Evolutionary conservation across 2,888 invertebrate genomes (phyloP), one percentile per base, ranked within the genome.

Genomic region (Drosophila mulleri): DNA sequence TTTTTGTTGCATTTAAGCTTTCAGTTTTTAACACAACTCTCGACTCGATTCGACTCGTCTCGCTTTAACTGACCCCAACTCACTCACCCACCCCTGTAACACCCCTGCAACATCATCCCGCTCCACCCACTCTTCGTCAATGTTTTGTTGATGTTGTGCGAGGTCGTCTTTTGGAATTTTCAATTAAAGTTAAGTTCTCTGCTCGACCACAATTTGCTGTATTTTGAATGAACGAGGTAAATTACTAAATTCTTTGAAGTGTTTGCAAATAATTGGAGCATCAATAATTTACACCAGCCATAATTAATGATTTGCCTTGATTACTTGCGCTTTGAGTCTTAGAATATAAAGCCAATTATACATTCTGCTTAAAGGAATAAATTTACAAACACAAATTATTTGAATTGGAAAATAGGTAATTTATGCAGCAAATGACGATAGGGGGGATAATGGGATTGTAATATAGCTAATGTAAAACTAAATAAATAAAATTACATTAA

Each of bases 1-100:
- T 59, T 89, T 81, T 78, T 81, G 67, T 54, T 75, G 72, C 80
- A 82, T 86, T 89, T 74, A 82, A 88, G 73, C 71, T 79, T 82
- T 82, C 47, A 64, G 56, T 69, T 82, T 78, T 65, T 29, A 75
- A 62, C 48, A 54, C 45, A 20, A 45, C 29, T 29, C 47, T 57
- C 16, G 59, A 16, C 42, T 42, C 42, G 39, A 39, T n/a, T 41
- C 44, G 45, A 4, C 23, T 62, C 42, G 41, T 39, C 52, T 53
- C 14, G 56, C 73, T 73, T 82, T 86, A 76, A 82, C 75, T 68
- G 75, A 73, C 58, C 75, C 53, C 14, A 14, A 14, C 37, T 37
- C 37, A 14, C 37, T 37, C 37, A 73, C 62, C 75, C 57, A 23
- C 23, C n/a, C 37, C 18, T n/a, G 18, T 7, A 23, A 47, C 45